Conservation (phyloP, 1,140 invertebrate genomes). For the Drosophila funebris region DNA sequence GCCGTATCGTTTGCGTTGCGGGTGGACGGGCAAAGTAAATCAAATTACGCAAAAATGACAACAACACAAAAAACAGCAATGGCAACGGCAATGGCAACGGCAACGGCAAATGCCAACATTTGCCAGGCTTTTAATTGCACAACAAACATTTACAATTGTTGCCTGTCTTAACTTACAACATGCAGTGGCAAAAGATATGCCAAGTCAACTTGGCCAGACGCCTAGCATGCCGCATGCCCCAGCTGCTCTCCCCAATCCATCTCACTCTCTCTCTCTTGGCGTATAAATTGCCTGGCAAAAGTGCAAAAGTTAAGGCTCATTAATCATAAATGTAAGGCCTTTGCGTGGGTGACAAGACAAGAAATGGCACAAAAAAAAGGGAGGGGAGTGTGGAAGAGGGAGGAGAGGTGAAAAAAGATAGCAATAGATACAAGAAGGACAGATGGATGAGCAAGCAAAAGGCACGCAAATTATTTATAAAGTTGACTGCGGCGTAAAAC, state of each 20-base stretch:
- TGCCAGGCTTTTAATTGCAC: slow-evolving; percentile 71
- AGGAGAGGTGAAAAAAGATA: not conserved
- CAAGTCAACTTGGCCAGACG: slow-evolving; percentile 61
- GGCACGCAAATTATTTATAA: slow-evolving; percentile 57
- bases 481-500: slow-evolving; percentile 60
- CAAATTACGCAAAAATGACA: slow-evolving; percentile 62
- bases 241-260: not conserved
- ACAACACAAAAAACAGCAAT: not conserved
- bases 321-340: slow-evolving; percentile 75
- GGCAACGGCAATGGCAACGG: slow-evolving; percentile 26
- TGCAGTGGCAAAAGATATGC: slow-evolving; percentile 50
- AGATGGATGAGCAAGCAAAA: slow-evolving; percentile 54
- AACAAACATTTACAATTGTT: slow-evolving; percentile 82
- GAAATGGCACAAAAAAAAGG: not conserved
- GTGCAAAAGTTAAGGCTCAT: slow-evolving; percentile 81
- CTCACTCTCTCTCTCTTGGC: not conserved
- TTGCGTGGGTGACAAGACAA: slow-evolving; percentile 20
- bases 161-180: slow-evolving; percentile 71
- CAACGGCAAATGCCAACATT: slow-evolving; percentile 50
- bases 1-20: not conserved
- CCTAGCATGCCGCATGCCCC: too few species aligned
- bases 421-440: slow-evolving; percentile 17
- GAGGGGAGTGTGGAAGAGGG: not conserved
- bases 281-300: slow-evolving; percentile 72
- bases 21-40: slow-evolving; percentile 62